Conservation (phyloP, 2,888 invertebrate species). For the Portevinia maculata region DNA sequence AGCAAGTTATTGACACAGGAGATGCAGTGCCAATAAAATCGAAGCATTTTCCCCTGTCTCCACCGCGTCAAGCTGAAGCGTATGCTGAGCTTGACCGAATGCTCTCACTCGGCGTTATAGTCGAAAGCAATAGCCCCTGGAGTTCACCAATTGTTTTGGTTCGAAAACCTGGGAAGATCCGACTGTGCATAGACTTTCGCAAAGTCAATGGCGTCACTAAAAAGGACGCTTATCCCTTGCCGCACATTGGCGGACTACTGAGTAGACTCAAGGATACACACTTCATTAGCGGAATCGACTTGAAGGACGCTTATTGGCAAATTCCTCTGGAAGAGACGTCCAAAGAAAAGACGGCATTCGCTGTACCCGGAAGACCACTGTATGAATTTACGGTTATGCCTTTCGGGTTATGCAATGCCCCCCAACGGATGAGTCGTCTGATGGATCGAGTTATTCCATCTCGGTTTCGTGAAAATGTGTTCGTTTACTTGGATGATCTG, state of each 20-base stretch:
- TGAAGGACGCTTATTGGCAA: not conserved
- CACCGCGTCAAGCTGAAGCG: conserved; percentile 1
- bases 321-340: no score
- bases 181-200: no score
- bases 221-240: no score
- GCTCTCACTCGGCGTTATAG: no score
- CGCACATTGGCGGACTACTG: not conserved
- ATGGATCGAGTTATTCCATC: not conserved
- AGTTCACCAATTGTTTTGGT: conserved; percentile 76
- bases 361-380: no score
- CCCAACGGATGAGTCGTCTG: not conserved
- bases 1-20: no score
- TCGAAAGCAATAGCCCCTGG: conserved; percentile 66
- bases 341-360: no score
- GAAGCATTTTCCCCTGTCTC: no score
- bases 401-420: no score
- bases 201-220: conserved; percentile 49
- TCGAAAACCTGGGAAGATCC: no score
- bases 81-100: not conserved
- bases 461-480: not conserved
- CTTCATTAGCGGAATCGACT: not conserved
- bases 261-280: not conserved
- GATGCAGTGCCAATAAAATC: no score
- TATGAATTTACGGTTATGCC: no score
- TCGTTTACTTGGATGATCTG: not conserved